Evolutionary conservation across 2,113 vertebrate species (phyloP), one percentile per base, ranked within the genome.

Genomic region (Epinephelus cyanopodus): DNA sequence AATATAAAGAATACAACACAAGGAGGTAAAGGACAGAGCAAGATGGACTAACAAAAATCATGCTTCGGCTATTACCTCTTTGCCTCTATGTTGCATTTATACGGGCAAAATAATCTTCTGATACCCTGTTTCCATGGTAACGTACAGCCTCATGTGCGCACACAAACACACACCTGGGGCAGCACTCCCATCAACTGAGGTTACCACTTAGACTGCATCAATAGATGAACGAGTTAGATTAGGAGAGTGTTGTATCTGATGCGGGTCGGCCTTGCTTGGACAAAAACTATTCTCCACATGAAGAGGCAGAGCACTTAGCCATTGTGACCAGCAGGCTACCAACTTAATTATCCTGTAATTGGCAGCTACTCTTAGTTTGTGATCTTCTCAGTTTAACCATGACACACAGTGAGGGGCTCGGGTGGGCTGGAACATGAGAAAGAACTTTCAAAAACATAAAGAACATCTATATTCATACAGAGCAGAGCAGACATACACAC

Each of bases 121-220:
- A 77, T 65, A 50, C 61, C 29, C 42, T 74, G 83, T 92, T 90
- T 90, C 83, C 79, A 88, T 89, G 74, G 86, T 52, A 84, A 90
- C 74, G 0, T 12, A 14, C 45, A 6, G 12, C 52, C 29, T 33
- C 15, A 18, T 63, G 25, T 65, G 64, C 12, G 74, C 68, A 76
- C 75, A 68, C 8, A 82, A 47, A 83, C 47, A 75, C 48, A 74
- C 13, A 64, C 27, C 45, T 63, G 58, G 63, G 29, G 61, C 54
- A 69, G 45, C n/a, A 10, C 27, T 57, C 66, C 76, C 3, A 8
- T 66, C 56, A 1, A 60, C 71, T 65, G 65, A 64, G 21, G 45
- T 50, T 87, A 82, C 57, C 77, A 57, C 53, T 77, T 62, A 50
- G 57, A 66, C 39, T n/a, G 2, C 77, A 81, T 86, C 73, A 79